Conservation (phyloP, 2,888 invertebrate genomes). For the Acrobasis repandana region DNA sequence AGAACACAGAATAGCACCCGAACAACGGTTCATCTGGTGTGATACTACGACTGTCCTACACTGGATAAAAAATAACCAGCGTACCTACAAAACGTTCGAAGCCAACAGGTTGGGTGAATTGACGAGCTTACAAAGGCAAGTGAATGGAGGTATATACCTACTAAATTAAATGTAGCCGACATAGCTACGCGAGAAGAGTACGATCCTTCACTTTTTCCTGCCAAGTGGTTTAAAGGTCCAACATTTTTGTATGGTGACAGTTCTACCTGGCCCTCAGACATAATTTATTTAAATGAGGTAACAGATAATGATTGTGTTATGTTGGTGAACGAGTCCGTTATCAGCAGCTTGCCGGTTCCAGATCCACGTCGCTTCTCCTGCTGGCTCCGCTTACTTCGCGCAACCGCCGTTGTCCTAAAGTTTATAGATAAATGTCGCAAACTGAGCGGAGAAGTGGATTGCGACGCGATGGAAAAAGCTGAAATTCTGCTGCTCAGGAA, state of each 20-base stretch:
- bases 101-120: not conserved
- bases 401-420: too few relatives aligned
- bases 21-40: too few relatives aligned
- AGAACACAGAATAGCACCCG: slow-evolving; percentile 24
- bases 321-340: not conserved
- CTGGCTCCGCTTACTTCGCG: too few relatives aligned
- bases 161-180: too few relatives aligned
- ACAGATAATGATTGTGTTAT: not conserved
- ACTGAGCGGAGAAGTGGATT: too few relatives aligned
- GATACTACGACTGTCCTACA: too few relatives aligned
- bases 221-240: not conserved
- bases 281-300: not conserved
- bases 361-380: not conserved
- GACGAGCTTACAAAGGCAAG: not conserved
- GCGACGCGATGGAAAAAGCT: too few relatives aligned
- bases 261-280: not conserved
- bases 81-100: not conserved
- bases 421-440: too few relatives aligned
- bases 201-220: not conserved
- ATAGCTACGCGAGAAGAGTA: not conserved
- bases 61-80: slow-evolving; percentile 8
- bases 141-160: not conserved
- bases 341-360: not conserved
- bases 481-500: too few relatives aligned
- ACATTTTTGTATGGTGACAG: not conserved